Conservation (phyloP, 2,888 invertebrate genomes). For the Cryptocephalus primarius region DNA sequence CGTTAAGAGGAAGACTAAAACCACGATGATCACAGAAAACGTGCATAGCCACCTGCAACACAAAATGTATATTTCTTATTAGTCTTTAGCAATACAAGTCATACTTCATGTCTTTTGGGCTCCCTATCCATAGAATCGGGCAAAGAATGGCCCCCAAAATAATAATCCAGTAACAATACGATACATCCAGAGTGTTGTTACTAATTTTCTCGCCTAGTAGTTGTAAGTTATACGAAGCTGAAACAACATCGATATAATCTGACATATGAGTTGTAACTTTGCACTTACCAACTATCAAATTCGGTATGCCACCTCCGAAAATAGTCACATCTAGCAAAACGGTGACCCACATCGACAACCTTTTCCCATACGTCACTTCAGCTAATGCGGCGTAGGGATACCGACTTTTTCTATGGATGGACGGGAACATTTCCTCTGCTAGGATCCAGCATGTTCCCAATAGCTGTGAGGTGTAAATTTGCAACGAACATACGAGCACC, state of each 20-base stretch:
- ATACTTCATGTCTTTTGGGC: conserved; percentile 88
- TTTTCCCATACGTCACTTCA: conserved; percentile 62
- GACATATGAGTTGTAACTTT: background rate
- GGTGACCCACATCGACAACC: conserved; percentile 51
- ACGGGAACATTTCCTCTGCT: conserved; percentile 58
- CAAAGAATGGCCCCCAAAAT: conserved; percentile 63
- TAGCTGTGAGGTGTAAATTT: conserved; percentile 72
- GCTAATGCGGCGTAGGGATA: conserved; percentile 79
- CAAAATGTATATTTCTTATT: too few species aligned
- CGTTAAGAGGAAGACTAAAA: conserved; percentile 51
- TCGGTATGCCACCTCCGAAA: conserved; percentile 69
- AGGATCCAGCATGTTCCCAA: conserved; percentile 75
- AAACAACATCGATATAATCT: conserved; percentile 13
- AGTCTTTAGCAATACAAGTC: too few species aligned
- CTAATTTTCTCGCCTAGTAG: conserved; percentile 64
- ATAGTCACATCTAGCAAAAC: conserved; percentile 63
- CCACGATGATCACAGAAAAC: conserved; percentile 53
- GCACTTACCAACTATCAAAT: conserved; percentile 60
- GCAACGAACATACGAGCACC: conserved; percentile 52
- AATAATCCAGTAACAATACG: conserved; percentile 76
- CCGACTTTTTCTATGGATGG: conserved; percentile 41
- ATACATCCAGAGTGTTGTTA: conserved; percentile 50
- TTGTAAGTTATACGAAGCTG: conserved; percentile 71
- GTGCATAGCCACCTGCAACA: conserved; percentile 50
- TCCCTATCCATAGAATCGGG: conserved; percentile 79